Evolutionary conservation across 1,140 invertebrate species (phyloP), one percentile per base, ranked within the genome.

Genomic region (Rhagoletis zephyria): DNA sequence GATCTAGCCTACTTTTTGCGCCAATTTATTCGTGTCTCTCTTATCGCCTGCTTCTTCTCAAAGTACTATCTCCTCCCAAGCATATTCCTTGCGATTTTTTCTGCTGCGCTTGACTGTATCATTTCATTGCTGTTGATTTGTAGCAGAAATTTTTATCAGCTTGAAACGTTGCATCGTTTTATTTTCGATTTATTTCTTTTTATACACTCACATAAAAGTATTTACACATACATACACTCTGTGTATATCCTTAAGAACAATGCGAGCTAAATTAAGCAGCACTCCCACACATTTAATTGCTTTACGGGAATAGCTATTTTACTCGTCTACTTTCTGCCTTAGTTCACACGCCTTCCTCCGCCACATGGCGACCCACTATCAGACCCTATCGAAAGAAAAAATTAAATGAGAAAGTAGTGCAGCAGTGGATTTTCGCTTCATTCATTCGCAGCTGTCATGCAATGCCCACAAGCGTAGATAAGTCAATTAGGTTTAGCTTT

Each of bases 401-500:
- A 77, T 4, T 12, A 56, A 56, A 56, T 5, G 1, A 56, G 12
- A 81, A 59, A 56, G 16, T 81, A 56, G 74, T 81, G 48, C 48
- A 81, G 74, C 48, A 81, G n/a, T 81, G 74, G 74, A 81, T 81
- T 56, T 51, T 7, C 10, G 74, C 74, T 81, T 81, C 74, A 81
- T 56, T 56, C 74, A 81, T 81, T 81, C 74, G 74, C 74, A 81
- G 74, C 48, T 81, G 74, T 81, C 74, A 81, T 81, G 74, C 74
- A 51, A 81, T 81, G 74, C 48, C 74, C 74, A 59, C 90, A 91
- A 90, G 89, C 90, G 89, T 89, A 91, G 90, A 91, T 91, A 91
- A 91, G 90, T 91, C 90, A 91, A 91, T 91, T 91, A 91, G 91
- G 90, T 91, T 91, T 90, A 91, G 90, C 90, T 90, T 90, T 91